phyloP scores from a whole-genome alignment of 2,113 vertebrate species.

The Callipepla squamata region DNA sequence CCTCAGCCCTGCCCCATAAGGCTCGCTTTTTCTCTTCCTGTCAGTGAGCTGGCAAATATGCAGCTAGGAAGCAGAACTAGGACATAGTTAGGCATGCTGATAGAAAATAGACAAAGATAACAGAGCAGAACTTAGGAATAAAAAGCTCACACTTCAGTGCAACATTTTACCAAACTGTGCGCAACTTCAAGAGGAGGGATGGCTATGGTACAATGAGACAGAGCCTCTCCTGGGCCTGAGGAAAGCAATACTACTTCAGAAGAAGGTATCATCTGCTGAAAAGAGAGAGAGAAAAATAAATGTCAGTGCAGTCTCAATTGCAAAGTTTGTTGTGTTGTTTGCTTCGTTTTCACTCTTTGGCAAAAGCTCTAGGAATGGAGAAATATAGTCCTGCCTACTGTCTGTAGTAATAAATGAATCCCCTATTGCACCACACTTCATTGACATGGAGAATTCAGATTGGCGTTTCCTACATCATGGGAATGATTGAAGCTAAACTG shows the following conservation, averaged over 20 bases:
- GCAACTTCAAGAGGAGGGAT: not conserved
- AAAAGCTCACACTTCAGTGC: not conserved
- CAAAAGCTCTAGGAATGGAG: not conserved
- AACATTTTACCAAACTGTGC: not conserved
- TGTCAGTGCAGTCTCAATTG: not conserved
- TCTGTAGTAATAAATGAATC: not conserved
- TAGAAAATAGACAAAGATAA: not conserved
- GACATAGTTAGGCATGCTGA: not conserved
- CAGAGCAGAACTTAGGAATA: not conserved
- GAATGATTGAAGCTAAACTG: constrained; percentile 10
- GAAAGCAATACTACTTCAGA: not conserved
- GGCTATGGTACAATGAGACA: not conserved
- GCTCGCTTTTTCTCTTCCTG: not conserved
- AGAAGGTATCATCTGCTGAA: not conserved
- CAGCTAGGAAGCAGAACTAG: not conserved
- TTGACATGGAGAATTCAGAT: not conserved
- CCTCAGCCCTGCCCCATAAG: not conserved
- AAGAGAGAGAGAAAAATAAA: not conserved
- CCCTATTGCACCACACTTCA: not conserved
- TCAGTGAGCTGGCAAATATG: not conserved
- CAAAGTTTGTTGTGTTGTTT: not conserved
- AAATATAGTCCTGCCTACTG: not conserved
- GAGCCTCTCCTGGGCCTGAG: not conserved
- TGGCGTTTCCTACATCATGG: not conserved
- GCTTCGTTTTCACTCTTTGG: not conserved